Conservation (phyloP, 2,797 vertebrate genomes). For the Sardinella longiceps region DNA sequence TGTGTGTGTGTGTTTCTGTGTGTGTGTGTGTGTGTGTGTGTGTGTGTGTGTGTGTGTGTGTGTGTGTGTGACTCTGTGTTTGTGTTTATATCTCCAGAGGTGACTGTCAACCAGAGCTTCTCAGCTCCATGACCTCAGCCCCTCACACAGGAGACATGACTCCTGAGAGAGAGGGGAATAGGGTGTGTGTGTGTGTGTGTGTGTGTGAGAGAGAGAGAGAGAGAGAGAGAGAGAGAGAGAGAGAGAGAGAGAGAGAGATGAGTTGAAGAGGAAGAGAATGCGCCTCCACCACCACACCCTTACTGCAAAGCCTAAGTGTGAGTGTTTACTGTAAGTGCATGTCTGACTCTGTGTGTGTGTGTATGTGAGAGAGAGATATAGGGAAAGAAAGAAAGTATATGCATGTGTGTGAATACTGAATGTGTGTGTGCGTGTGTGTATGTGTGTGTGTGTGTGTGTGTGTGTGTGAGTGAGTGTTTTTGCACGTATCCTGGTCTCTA, state of each 20-base stretch:
- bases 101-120: too few relatives aligned
- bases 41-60: too few relatives aligned
- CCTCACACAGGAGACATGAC: too few relatives aligned
- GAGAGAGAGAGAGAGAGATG: neutral
- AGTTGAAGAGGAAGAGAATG: too few relatives aligned
- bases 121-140: too few relatives aligned
- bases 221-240: neutral
- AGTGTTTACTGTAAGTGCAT: neutral
- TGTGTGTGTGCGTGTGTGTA: neutral
- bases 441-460: neutral
- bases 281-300: too few relatives aligned
- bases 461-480: neutral
- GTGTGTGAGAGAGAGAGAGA: neutral
- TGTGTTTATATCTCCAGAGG: too few relatives aligned
- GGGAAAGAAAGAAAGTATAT: too few relatives aligned
- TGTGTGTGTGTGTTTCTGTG: neutral
- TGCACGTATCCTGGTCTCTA: neutral
- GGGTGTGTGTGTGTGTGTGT: neutral
- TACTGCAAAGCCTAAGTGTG: too few relatives aligned
- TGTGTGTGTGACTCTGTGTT: too few relatives aligned
- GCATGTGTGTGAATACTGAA: neutral
- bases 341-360: neutral
- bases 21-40: too few relatives aligned
- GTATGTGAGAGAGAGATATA: too few relatives aligned
- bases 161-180: neutral